phyloP scores from a whole-genome alignment of 2,113 vertebrate genomes.

The Riparia riparia region DNA sequence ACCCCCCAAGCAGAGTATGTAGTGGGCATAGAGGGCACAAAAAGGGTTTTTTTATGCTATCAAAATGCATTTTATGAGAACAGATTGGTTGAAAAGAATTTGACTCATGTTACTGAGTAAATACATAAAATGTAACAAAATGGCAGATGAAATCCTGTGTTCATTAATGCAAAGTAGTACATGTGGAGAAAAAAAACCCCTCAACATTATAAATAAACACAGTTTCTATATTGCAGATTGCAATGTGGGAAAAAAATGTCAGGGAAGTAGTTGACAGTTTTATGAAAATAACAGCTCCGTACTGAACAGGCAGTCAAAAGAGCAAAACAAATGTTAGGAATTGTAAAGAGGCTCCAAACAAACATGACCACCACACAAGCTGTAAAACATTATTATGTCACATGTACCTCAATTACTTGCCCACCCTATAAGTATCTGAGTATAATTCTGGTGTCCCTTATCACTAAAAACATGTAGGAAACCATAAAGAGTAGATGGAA shows the following conservation, averaged over 20 bases:
- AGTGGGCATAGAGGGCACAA: neutral
- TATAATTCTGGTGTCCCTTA: neutral
- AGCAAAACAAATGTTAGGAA: neutral
- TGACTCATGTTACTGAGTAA: neutral
- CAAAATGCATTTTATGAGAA: neutral
- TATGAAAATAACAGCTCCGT: neutral
- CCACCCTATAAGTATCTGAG: neutral
- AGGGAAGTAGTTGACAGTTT: neutral
- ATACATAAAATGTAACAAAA: neutral
- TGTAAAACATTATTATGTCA: neutral
- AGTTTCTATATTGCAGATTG: neutral
- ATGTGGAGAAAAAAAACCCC: neutral
- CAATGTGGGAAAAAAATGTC: neutral
- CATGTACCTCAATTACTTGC: neutral
- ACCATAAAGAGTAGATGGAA: neutral
- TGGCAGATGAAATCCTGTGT: neutral
- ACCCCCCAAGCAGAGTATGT: neutral
- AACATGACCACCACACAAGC: neutral
- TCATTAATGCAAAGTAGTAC: neutral
- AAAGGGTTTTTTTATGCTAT: neutral
- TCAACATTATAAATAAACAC: neutral
- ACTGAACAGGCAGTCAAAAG: constrained; percentile 10
- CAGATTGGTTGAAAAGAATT: neutral
- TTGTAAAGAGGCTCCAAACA: neutral
- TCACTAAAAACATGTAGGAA: neutral